phyloP scores from a whole-genome alignment of 2,888 invertebrate species.

The Temnothorax ravouxi region DNA sequence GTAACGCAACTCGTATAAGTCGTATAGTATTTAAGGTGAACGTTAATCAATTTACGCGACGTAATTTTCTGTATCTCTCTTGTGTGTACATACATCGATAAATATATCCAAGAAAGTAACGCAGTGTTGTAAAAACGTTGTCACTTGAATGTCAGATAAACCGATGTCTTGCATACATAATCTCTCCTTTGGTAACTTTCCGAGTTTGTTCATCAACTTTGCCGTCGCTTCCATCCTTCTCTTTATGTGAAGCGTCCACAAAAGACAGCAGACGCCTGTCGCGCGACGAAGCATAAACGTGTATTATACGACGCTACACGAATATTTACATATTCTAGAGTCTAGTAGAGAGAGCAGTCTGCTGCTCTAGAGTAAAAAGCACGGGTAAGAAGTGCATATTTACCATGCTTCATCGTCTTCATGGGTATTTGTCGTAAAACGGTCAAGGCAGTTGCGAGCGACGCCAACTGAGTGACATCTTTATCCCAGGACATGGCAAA shows the following conservation, averaged over 20 bases:
- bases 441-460: constrained; percentile 91
- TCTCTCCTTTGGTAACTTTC: constrained; percentile 94
- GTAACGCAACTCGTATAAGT: constrained; percentile 71
- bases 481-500: constrained; percentile 95
- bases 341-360: not conserved
- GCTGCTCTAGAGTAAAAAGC: not conserved
- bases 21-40: too few relatives aligned
- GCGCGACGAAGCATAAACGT: not conserved
- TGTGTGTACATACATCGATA: constrained; percentile 86
- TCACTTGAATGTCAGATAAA: constrained; percentile 89
- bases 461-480: constrained; percentile 89
- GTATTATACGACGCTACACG: too few relatives aligned
- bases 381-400: not conserved
- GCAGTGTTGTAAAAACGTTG: constrained; percentile 85
- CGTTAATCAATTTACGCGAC: not conserved
- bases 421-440: constrained; percentile 91
- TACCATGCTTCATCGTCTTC: constrained; percentile 90
- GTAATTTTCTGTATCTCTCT: not conserved
- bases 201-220: constrained; percentile 93
- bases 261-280: constrained; percentile 92
- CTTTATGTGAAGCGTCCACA: constrained; percentile 96
- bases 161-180: constrained; percentile 93
- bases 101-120: constrained; percentile 88
- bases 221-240: constrained; percentile 92
- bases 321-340: not conserved